Evolutionary conservation across 2,888 invertebrate species (phyloP), one percentile per base, ranked within the genome.

Genomic region (Tetheella fluctuosa): DNA sequence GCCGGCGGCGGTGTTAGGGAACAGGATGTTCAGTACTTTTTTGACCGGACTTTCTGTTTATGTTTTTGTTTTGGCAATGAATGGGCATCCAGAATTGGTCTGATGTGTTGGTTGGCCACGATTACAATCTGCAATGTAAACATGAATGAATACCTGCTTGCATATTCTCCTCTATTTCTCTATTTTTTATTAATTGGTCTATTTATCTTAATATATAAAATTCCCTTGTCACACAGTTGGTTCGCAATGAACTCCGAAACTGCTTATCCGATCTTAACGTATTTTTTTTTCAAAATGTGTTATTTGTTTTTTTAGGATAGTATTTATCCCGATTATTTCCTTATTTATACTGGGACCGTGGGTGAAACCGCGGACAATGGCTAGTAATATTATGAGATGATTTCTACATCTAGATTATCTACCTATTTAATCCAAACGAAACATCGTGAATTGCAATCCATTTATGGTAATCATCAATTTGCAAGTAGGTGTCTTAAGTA

Each of bases 21-120:
- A 48, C n/a, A 73, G 77, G 77, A 77, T 82, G 76, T 78, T 76
- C 73, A 79, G 80, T 82, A 80, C 81, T 84, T 85, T 84, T 81
- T 88, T 86, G 85, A 86, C 81, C 81, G 85, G 81, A 77, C 78
- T 80, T 76, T 83, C 80, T 89, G 89, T 91, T 91, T 91, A 90
- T 85, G 85, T 91, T 90, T 84, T 83, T 73, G 73, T 82, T 86
- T 86, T 90, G 91, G 88, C 88, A 89, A 85, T 87, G 86, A 81
- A 83, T 84, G 84, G 83, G 80, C 83, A 79, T 89, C 84, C 85
- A 83, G 84, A 88, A 86, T 88, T 86, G 89, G 85, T 86, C 85
- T 83, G 78, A 81, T 81, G 83, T 81, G 81, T 75, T 77, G 74
- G 80, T 84, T 84, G 83, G 84, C 81, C 81, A 81, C 79, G 76